phyloP scores from a whole-genome alignment of 2,797 vertebrate genomes.

The Dipus sagitta region DNA sequence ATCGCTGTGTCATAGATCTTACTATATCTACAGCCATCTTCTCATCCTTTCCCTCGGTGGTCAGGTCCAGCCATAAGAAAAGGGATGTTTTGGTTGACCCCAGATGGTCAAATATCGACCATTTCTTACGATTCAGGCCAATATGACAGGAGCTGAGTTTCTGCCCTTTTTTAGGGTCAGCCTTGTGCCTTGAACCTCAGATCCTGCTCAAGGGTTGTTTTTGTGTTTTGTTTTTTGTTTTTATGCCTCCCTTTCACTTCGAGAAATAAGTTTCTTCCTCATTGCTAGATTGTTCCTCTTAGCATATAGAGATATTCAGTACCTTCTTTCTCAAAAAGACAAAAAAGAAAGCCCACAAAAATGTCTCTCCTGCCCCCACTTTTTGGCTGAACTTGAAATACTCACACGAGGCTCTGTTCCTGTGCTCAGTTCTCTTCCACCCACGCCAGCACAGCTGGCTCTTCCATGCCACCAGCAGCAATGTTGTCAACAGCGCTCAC shows the following conservation, averaged over 20 bases:
- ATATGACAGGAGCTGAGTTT: not conserved
- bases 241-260: not conserved
- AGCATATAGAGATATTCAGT: not conserved
- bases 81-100: not conserved
- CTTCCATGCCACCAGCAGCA: constrained; percentile 22
- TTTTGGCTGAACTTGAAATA: not conserved
- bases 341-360: not conserved
- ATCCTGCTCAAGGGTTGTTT: not conserved
- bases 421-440: not conserved
- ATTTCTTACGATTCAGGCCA: not conserved
- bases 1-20: not conserved
- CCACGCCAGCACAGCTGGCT: not conserved
- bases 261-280: constrained; percentile 31
- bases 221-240: not conserved
- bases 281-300: not conserved
- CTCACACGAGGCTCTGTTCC: not conserved
- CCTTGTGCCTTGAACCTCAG: not conserved
- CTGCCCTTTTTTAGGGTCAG: not conserved
- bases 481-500: not conserved
- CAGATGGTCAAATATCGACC: not conserved
- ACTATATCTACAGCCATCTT: not conserved
- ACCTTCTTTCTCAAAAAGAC: not conserved
- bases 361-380: not conserved
- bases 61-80: not conserved
- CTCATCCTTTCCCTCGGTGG: constrained; percentile 12